Percentiles rank a stretch among this genome's conserved stretches.
Conservation (phyloP, 2,888 invertebrate species). For the Tipula helvola region DNA sequence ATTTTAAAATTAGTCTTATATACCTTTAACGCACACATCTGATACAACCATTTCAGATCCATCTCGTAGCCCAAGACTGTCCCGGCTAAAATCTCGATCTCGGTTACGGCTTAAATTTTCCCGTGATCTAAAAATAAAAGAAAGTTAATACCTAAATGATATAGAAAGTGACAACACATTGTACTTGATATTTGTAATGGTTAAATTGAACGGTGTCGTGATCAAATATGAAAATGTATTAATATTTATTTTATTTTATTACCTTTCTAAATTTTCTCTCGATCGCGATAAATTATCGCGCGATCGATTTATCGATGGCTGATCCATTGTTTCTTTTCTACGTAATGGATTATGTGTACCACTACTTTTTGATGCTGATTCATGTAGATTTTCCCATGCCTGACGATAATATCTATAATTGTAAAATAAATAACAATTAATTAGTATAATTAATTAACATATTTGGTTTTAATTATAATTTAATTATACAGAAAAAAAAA, state of each 20-base stretch:
- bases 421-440: neutral
- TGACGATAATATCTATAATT: constrained; percentile 59
- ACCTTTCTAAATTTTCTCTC: constrained; percentile 35
- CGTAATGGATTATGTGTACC: constrained; percentile 43
- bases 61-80: constrained; percentile 44
- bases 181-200: neutral
- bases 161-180: neutral
- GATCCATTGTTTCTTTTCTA: constrained; percentile 60
- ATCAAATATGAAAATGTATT: neutral
- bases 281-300: constrained; percentile 35
- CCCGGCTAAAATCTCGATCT: constrained; percentile 28
- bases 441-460: neutral
- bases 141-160: neutral
- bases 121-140: constrained; percentile 24
- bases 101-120: constrained; percentile 30
- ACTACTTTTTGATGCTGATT: constrained; percentile 51
- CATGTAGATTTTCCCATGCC: constrained; percentile 88
- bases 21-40: constrained; percentile 41
- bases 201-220: neutral
- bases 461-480: neutral
- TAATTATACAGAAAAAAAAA: neutral
- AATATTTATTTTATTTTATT: neutral
- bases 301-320: constrained; percentile 39
- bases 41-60: constrained; percentile 66
- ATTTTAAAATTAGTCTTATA: constrained; percentile 8